A percentile compares a stretch with the other conserved stretches of the same genome.
Conservation (phyloP, 2,888 invertebrate species). For the Byasa hedistus region DNA sequence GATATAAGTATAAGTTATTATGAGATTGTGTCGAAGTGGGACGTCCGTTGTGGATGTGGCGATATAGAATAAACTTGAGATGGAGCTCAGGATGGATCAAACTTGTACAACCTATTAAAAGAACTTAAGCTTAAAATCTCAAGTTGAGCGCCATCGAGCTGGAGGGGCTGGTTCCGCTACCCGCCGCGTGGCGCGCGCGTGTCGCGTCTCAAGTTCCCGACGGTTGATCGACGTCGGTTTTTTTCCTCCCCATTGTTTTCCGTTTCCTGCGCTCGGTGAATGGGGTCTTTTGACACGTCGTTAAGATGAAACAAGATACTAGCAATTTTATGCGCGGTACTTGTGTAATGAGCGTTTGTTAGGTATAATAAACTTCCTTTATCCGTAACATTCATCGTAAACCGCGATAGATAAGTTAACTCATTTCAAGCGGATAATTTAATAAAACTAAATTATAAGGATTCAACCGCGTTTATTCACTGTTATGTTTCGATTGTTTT, state of each 20-base stretch:
- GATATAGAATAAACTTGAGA: no score
- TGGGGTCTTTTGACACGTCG: constrained; percentile 33
- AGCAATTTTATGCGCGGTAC: constrained; percentile 14
- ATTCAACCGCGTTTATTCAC: no score
- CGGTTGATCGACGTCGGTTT: constrained; percentile 31
- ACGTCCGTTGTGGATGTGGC: no score
- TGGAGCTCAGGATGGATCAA: background rate
- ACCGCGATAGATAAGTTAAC: background rate
- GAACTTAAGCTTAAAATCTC: constrained; percentile 25
- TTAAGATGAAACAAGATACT: constrained; percentile 32
- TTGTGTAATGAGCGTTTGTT: constrained; percentile 16
- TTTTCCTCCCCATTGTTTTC: constrained; percentile 41
- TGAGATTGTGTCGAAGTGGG: no score
- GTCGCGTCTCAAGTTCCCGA: constrained; percentile 48
- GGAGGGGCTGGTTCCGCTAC: constrained; percentile 56
- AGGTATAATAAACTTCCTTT: constrained; percentile 26
- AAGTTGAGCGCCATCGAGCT: constrained; percentile 29
- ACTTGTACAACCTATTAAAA: constrained; percentile 20
- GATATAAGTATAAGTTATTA: no score
- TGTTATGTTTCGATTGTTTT: no score
- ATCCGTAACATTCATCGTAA: constrained; percentile 8
- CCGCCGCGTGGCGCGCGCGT: constrained; percentile 64
- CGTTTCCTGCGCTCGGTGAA: constrained; percentile 36
- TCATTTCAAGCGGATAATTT: no score
- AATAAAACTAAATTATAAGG: no score